Conservation (phyloP, 2,888 invertebrate genomes). For the Dasysyrphus tricinctus region DNA sequence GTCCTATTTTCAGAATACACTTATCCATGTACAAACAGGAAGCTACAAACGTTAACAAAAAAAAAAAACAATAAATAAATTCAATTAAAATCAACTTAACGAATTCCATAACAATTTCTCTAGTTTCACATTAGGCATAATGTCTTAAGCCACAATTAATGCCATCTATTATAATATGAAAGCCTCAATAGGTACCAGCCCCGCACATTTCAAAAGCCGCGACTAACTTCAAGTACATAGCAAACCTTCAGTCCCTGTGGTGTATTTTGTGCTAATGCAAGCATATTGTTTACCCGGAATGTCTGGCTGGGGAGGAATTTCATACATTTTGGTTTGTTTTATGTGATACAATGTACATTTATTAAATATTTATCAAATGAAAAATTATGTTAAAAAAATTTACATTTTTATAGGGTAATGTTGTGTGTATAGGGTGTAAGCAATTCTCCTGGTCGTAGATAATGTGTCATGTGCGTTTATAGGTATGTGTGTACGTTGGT, state of each 20-base stretch:
- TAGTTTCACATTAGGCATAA: neutral
- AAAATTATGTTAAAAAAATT: constrained; percentile 70
- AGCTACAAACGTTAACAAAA: too few species aligned
- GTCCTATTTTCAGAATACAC: too few species aligned
- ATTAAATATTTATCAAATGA: constrained; percentile 75
- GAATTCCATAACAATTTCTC: neutral
- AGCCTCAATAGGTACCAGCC: constrained; percentile 11
- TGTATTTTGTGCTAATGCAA: constrained; percentile 72
- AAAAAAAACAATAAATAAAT: neutral
- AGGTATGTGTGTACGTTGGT: neutral
- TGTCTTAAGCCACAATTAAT: constrained; percentile 28
- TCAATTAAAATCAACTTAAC: neutral
- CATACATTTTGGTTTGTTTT: constrained; percentile 68
- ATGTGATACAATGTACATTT: constrained; percentile 71
- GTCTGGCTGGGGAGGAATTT: constrained; percentile 64
- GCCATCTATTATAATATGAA: constrained; percentile 8
- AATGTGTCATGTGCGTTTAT: neutral
- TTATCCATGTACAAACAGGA: too few species aligned
- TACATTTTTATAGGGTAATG: constrained; percentile 72
- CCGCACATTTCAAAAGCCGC: constrained; percentile 23
- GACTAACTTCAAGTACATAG: neutral
- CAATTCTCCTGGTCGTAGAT: constrained; percentile 6
- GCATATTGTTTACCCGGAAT: constrained; percentile 64
- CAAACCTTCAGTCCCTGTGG: constrained; percentile 48
- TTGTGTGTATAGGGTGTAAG: constrained; percentile 2